phyloP scores from a whole-genome alignment of 1,140 invertebrate species.

The Ruditapes philippinarum region DNA sequence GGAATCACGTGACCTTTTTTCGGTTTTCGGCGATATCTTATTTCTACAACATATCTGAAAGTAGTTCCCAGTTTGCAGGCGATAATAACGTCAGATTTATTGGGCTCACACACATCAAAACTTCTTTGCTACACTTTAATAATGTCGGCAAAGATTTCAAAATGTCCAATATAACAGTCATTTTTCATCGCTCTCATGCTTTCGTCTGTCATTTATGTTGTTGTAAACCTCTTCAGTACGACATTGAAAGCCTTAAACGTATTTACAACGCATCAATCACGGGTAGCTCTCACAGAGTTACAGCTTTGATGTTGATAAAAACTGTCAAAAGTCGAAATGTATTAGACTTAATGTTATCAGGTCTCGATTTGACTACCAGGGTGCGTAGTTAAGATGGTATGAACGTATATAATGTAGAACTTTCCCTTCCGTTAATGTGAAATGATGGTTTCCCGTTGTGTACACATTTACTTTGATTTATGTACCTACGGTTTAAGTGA shows the following conservation, averaged over 20 bases:
- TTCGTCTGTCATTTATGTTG: constrained; percentile 64
- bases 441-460: background rate
- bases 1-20: no score
- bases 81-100: constrained; percentile 67
- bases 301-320: constrained; percentile 70
- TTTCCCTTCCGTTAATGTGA: constrained; percentile 37
- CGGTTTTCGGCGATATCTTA: no score
- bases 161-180: constrained; percentile 69
- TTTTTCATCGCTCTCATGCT: constrained; percentile 62
- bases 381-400: constrained; percentile 58
- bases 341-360: constrained; percentile 66
- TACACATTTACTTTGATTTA: constrained; percentile 41
- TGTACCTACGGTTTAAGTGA: background rate
- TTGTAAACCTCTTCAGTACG: constrained; percentile 64
- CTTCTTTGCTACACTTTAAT: constrained; percentile 68
- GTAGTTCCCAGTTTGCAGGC: constrained; percentile 59
- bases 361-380: constrained; percentile 61
- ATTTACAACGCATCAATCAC: constrained; percentile 68
- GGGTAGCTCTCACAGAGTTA: constrained; percentile 40
- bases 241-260: constrained; percentile 64
- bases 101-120: constrained; percentile 49
- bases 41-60: constrained; percentile 7
- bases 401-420: constrained; percentile 28
- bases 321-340: constrained; percentile 70
- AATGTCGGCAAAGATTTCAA: constrained; percentile 65